Evolutionary conservation across 2,888 invertebrate species (phyloP), one percentile per base, ranked within the genome.

Genomic region (Aricia artaxerxes): DNA sequence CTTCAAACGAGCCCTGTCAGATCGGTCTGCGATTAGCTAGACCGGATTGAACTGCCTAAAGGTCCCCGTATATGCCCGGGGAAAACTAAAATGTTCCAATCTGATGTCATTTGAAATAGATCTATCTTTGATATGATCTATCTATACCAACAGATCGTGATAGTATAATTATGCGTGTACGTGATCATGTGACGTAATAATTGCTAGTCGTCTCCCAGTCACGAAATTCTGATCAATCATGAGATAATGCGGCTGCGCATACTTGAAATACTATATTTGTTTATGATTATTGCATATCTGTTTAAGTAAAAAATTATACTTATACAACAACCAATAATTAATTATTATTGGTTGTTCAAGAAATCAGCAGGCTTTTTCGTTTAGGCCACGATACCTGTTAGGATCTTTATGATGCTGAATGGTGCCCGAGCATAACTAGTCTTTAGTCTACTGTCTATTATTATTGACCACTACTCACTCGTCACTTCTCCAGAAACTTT

Each of bases 191-290:
- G 69, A 69, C 69, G 69, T 69, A 35, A 69, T 69, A 69, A 69
- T 69, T 69, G 69, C 69, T 38, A 38, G 35, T 16, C 69, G 69
- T 69, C 69, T 35, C 11, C 69, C 35, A 69, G 69, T 69, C 69
- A 69, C 69, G 69, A 69, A 69, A 38, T 69, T 35, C 35, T 69
- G 69, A 69, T 38, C 31, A 11, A 64, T 69, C 13, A 69, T 69
- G 69, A 69, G 35, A 16, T 69, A 69, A 69, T 31, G 31, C 24
- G 31, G 24, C 11, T 69, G 31, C 11, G 35, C 64, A 69, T 16
- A 35, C 35, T 69, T 5, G 35, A 35, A 61, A 24, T 69, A 35
- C 31, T 60, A 24, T 64, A 24, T 24, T 61, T n/a, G 24, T 61
- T 61, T 57, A 57, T 57, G 57, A 13, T 57, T 57, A 4, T 16